Base-by-base conservation (phyloP, 2,113 vertebrate species). In the Boulengeromyrus knoepffleri region DNA sequence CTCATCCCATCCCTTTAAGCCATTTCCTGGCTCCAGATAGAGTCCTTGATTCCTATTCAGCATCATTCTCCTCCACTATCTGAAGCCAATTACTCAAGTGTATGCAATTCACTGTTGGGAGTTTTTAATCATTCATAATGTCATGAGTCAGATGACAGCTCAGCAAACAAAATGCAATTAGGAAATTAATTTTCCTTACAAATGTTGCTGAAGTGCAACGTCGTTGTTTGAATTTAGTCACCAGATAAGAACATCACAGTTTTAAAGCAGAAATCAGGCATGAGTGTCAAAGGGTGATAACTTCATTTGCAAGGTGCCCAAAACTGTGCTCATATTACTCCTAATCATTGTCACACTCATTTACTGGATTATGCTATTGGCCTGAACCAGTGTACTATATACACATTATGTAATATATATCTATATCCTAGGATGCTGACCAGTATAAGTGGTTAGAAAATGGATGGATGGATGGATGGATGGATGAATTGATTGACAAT, bases 321-420 rank as follows among this genome's bases (percentile, higher is more conserved):
- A 21, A 56, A 36, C 74, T 83, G 83, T 87, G 45, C 53, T 91
- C 92, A 91, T 91, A 91, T 86, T 92, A 92, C 92, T 92, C 91
- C 66, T 90, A 90, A 93, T 92, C 91, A 94, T 88, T 91, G 94
- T 93, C 92, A 91, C 47, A 89, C 80, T 92, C 93, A 95, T 90
- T 92, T 92, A 95, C 93, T 90, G 86, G 17, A 47, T 85, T 85
- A 45, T 85, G 74, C 36, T 19, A 42, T 7, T 39, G 15, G 36
- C 15, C 24, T 47, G 19, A 24, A n/a, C 83, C 83, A 85, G 39
- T 85, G 83, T 42, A n/a, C 36, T 45, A 47, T 85, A 85, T 5
- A 24, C 9, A 85, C 45, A 21, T 83, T 83, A 45, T 83, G n/a
- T 24, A 46, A 47, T 24, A 21, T 45, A 21, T 47, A 83, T 36